Evolutionary conservation across 1,140 invertebrate genomes (phyloP).

Genomic region (Acyrthosiphon pisum): DNA sequence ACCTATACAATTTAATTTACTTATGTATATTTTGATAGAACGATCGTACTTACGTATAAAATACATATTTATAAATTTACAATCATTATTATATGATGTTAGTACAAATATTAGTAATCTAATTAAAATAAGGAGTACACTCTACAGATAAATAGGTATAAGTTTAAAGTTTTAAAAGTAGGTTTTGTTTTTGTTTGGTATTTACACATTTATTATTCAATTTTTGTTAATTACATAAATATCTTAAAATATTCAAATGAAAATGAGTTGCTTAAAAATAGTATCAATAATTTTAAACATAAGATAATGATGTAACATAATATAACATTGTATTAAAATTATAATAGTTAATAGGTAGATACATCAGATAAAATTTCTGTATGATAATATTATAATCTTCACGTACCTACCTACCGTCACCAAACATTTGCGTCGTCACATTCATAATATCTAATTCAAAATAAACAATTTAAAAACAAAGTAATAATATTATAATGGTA

Average conservation of each 20-base stretch:
- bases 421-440: neutral
- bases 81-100: neutral
- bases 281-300: neutral
- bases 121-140: neutral
- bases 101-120: neutral
- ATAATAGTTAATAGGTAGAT: neutral
- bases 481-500: neutral
- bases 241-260: neutral
- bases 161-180: neutral
- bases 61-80: neutral
- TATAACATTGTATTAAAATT: neutral
- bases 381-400: neutral
- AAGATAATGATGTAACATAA: neutral
- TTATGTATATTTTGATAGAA: neutral
- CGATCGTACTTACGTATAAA: neutral
- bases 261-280: neutral
- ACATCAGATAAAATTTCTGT: neutral
- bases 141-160: neutral
- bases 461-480: conserved; percentile 1
- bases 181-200: neutral
- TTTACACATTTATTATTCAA: neutral
- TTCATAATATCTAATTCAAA: neutral
- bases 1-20: neutral
- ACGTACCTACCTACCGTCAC: neutral
- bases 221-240: neutral